These are phyloP conservation scores for Charaxes varanes DNA, from an alignment of 1,140 invertebrate genomes.

Conservation along the genomic window DNA sequence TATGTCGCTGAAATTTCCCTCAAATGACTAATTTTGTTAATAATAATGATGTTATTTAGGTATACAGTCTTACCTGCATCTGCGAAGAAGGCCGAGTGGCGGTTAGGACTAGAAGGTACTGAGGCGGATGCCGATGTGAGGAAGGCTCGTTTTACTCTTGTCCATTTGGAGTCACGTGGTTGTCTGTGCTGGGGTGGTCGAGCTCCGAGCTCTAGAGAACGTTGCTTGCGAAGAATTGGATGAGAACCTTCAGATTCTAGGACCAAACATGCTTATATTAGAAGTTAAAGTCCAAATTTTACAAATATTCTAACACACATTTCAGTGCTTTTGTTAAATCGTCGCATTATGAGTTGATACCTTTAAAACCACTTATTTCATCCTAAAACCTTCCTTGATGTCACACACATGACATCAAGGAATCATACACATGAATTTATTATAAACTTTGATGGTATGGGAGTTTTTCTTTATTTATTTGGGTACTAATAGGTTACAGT, in stretches of 20 bases:
- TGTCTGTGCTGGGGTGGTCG: conserved; percentile 42
- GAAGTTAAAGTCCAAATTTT: too few species aligned
- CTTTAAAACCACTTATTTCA: too few species aligned
- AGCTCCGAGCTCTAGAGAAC: conserved; percentile 59
- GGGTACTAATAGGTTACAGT: too few species aligned
- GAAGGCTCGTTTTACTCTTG: conserved; percentile 83
- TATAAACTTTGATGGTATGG: too few species aligned
- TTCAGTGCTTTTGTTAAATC: too few species aligned
- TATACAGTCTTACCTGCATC: conserved; percentile 66
- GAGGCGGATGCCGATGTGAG: conserved; percentile 77
- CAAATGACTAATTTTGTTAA: conserved; percentile 3
- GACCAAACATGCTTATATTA: too few species aligned
- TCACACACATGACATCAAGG: too few species aligned
- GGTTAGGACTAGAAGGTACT: conserved; percentile 80
- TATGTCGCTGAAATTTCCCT: not conserved
- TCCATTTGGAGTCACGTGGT: conserved; percentile 78
- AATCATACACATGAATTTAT: too few species aligned
- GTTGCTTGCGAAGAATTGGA: conserved; percentile 64
- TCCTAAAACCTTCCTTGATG: too few species aligned
- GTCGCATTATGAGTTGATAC: too few species aligned
- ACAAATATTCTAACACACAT: too few species aligned
- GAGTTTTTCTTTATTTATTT: too few species aligned
- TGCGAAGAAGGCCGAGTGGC: conserved; percentile 77
- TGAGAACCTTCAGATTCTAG: conserved; percentile 64
- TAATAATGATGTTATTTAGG: conserved; percentile 1